A percentile compares a stretch with the other conserved stretches of the same genome.
Conservation (phyloP, 2,797 vertebrate genomes). For the Propithecus perrieri region DNA sequence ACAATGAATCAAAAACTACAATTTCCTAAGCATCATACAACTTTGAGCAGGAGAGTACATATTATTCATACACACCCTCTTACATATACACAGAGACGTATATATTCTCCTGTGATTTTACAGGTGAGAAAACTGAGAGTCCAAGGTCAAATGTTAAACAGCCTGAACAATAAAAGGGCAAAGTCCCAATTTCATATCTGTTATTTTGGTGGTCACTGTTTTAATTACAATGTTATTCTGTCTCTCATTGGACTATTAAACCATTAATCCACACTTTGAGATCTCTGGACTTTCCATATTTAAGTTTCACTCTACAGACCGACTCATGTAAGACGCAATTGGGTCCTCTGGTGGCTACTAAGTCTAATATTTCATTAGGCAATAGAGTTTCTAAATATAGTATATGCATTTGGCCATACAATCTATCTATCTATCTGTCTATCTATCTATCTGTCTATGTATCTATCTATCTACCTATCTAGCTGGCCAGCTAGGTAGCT, state of each 20-base stretch:
- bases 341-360: background rate
- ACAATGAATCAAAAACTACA: background rate
- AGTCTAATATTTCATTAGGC: background rate
- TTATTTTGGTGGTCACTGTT: background rate
- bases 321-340: background rate
- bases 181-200: background rate
- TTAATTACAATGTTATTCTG: background rate
- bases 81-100: background rate
- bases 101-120: background rate
- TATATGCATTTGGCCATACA: background rate
- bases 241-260: background rate
- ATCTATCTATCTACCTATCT: background rate
- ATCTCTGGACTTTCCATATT: background rate
- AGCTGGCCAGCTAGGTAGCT: background rate
- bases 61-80: background rate
- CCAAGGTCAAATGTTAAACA: background rate
- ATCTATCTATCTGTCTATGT: too few relatives aligned
- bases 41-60: background rate
- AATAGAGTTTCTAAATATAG: background rate
- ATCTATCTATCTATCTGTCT: background rate
- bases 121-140: background rate
- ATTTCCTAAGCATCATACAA: background rate
- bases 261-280: background rate
- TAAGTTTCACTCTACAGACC: background rate
- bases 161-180: background rate